Evolutionary conservation across 2,113 vertebrate species (phyloP).

Genomic region (Marmota monax): DNA sequence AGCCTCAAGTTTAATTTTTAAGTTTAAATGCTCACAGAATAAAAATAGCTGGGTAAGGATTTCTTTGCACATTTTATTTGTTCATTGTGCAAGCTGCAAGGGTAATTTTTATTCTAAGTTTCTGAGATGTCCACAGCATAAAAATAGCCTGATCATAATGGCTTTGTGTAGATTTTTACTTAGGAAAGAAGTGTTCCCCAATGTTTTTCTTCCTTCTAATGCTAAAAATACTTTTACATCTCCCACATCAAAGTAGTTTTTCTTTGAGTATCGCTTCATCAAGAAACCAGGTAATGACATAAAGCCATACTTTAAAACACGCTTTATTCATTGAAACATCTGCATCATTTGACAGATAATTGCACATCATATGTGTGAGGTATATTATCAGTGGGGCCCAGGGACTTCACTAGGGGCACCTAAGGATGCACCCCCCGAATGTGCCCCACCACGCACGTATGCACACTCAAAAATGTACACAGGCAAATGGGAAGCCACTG

Average conservation of each 20-base stretch:
- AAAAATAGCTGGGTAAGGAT: neutral
- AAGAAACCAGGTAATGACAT: slow-evolving; percentile 43
- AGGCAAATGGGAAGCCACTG: neutral
- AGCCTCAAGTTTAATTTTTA: neutral
- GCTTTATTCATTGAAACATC: slow-evolving; percentile 4
- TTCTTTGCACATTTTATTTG: neutral
- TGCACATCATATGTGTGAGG: neutral
- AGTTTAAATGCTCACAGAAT: too few relatives aligned
- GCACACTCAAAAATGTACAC: rapidly evolving
- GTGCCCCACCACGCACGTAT: rapidly evolving
- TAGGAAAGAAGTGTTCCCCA: neutral
- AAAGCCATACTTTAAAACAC: slow-evolving; percentile 23
- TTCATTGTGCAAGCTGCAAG: neutral
- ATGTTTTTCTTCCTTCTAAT: neutral
- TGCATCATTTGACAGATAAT: slow-evolving; percentile 44
- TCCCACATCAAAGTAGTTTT: slow-evolving; percentile 43
- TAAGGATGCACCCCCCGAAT: neutral
- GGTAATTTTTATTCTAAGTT: slow-evolving; percentile 41
- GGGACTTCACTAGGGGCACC: neutral
- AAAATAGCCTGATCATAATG: neutral
- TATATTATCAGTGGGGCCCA: neutral
- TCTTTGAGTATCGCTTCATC: slow-evolving; percentile 16
- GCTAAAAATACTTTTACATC: slow-evolving; percentile 49
- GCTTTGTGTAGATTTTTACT: neutral
- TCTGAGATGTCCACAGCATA: slow-evolving; percentile 39